Percentiles rank a stretch among this genome's conserved stretches.
phyloP scores from a whole-genome alignment of 2,797 vertebrate genomes.

The Coranthus polyacanthus region DNA sequence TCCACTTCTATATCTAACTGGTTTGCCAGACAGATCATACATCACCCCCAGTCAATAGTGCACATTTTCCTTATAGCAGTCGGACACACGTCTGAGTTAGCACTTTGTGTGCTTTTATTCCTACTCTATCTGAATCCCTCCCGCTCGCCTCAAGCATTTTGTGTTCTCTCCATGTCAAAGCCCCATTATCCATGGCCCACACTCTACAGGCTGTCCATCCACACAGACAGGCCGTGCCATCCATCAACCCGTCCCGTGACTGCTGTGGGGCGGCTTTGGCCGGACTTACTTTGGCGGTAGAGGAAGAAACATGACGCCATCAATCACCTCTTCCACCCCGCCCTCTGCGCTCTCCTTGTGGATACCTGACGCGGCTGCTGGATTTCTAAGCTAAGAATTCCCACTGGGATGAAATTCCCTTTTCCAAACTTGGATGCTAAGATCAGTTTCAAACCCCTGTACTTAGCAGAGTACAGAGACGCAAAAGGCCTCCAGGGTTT shows the following conservation, averaged over 20 bases:
- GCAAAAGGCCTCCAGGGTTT: background rate
- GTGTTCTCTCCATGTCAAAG: slow-evolving; percentile 37
- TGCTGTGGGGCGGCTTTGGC: slow-evolving; percentile 23
- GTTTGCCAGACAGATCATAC: slow-evolving; percentile 22
- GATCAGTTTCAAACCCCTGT: slow-evolving; percentile 36
- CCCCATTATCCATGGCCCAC: slow-evolving; percentile 25
- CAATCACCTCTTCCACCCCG: slow-evolving; percentile 42
- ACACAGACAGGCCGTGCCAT: slow-evolving; percentile 27
- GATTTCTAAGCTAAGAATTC: slow-evolving; percentile 49
- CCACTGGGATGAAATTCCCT: slow-evolving; percentile 56
- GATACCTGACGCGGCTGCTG: slow-evolving; percentile 43
- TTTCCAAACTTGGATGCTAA: slow-evolving; percentile 16
- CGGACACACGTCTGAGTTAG: slow-evolving; percentile 43
- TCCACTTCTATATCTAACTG: slow-evolving; percentile 22
- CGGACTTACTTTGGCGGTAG: slow-evolving; percentile 11
- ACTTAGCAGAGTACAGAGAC: no score
- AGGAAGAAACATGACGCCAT: slow-evolving; percentile 33
- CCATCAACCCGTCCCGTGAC: slow-evolving; percentile 31
- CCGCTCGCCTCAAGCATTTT: slow-evolving; percentile 28
- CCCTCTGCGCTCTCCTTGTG: background rate
- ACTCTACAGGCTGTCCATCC: slow-evolving; percentile 32
- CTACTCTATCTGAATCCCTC: slow-evolving; percentile 14
- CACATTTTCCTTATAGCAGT: slow-evolving; percentile 26
- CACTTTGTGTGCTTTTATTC: slow-evolving; percentile 47
- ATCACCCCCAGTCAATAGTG: slow-evolving; percentile 47